Evolutionary conservation across 2,888 invertebrate genomes (phyloP).

Genomic region (Alcis repandata): DNA sequence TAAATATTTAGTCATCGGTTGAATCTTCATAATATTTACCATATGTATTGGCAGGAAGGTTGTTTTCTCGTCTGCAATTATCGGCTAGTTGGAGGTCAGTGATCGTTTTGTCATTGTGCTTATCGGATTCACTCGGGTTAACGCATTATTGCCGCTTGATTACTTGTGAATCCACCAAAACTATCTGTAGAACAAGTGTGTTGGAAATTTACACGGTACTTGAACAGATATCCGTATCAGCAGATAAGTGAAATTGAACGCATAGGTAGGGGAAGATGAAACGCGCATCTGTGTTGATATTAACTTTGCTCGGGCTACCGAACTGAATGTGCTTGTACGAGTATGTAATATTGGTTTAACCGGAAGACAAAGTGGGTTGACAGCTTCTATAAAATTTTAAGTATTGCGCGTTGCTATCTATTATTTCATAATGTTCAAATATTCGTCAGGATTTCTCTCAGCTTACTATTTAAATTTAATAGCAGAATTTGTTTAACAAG

Average conservation of each 20-base stretch:
- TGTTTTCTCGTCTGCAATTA: slow-evolving; percentile 48
- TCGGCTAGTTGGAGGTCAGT: slow-evolving; percentile 62
- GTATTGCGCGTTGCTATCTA: slow-evolving; percentile 12
- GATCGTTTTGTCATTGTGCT: slow-evolving; percentile 61
- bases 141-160: slow-evolving; percentile 65
- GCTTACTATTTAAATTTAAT: slow-evolving; percentile 5
- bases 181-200: slow-evolving; percentile 65
- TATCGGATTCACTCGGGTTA: slow-evolving; percentile 64
- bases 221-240: slow-evolving; percentile 53
- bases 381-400: slow-evolving; percentile 17
- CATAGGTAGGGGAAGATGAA: slow-evolving; percentile 33
- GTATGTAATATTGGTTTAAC: slow-evolving; percentile 28
- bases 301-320: slow-evolving; percentile 24
- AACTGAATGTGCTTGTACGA: slow-evolving; percentile 11
- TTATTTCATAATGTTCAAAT: slow-evolving; percentile 18
- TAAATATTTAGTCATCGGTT: slow-evolving; percentile 41
- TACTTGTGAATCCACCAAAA: slow-evolving; percentile 65
- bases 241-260: slow-evolving; percentile 31
- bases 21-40: slow-evolving; percentile 45
- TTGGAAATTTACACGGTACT: slow-evolving; percentile 73
- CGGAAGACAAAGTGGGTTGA: slow-evolving; percentile 16
- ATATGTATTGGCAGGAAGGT: slow-evolving; percentile 50
- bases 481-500: slow-evolving; percentile 10
- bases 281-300: slow-evolving; percentile 37
- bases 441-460: slow-evolving; percentile 2